Evolutionary conservation across 1,140 invertebrate species (phyloP).

Genomic region (Drosophila subpulchrella): DNA sequence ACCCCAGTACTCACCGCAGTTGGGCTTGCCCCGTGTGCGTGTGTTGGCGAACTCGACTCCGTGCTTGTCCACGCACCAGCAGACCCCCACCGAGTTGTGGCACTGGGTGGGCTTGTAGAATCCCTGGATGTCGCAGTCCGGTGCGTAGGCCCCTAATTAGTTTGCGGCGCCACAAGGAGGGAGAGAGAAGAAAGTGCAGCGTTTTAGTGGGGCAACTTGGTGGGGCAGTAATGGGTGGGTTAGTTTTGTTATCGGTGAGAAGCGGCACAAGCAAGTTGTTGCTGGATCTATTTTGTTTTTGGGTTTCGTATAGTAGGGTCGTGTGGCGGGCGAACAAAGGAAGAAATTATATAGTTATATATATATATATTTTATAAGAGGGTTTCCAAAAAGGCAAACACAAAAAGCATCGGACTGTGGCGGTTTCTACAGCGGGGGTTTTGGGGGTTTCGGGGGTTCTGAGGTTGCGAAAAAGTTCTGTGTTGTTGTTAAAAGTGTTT

Average conservation of each 20-base stretch:
- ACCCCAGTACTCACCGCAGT: constrained; percentile 90
- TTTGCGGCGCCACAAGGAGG: constrained; percentile 36
- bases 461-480: constrained; percentile 50
- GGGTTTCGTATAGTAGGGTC: constrained; percentile 18
- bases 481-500: constrained; percentile 78
- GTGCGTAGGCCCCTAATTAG: constrained; percentile 90
- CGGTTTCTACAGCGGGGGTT: constrained; percentile 26
- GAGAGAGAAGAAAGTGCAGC: constrained; percentile 55
- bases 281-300: constrained; percentile 57
- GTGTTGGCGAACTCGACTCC: constrained; percentile 94
- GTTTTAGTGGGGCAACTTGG: constrained; percentile 60
- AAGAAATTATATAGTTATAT: constrained; percentile 49
- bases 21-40: constrained; percentile 92
- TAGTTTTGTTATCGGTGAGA: constrained; percentile 37
- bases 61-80: constrained; percentile 97
- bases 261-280: constrained; percentile 72
- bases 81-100: constrained; percentile 92
- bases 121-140: constrained; percentile 93
- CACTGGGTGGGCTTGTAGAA: constrained; percentile 95
- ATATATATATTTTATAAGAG: neutral
- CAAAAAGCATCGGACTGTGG: constrained; percentile 50
- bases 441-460: neutral
- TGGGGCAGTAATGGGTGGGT: constrained; percentile 4
- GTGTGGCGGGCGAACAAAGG: constrained; percentile 31
- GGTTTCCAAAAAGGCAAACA: constrained; percentile 56